These are phyloP conservation scores for Sardinella longiceps DNA, from an alignment of 2,797 vertebrate species.

Conservation along the genomic window DNA sequence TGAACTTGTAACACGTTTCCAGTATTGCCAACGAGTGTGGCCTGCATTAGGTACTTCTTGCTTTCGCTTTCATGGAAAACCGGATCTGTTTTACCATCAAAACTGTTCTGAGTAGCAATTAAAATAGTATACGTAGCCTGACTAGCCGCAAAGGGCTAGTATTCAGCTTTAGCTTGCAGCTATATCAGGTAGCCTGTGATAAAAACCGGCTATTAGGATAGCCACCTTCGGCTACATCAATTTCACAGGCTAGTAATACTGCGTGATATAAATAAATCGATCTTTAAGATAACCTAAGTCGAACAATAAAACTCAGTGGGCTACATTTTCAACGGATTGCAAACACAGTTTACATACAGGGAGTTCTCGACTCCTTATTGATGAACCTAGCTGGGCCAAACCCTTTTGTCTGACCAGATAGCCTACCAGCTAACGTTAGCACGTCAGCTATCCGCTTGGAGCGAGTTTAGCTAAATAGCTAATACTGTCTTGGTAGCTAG, in stretches of 20 bases:
- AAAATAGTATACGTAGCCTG: background rate
- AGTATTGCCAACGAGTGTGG: background rate
- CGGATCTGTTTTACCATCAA: background rate
- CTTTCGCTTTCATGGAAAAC: background rate
- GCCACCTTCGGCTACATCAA: background rate
- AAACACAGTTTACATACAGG: background rate
- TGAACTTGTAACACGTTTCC: background rate
- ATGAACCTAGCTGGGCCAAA: constrained; percentile 15
- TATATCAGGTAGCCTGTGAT: constrained; percentile 24
- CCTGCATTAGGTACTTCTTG: background rate
- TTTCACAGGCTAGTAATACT: background rate
- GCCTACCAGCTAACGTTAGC: constrained; percentile 9
- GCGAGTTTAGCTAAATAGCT: constrained; percentile 1
- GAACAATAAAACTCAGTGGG: background rate
- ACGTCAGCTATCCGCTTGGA: background rate
- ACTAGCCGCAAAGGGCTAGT: constrained; percentile 4
- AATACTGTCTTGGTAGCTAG: background rate
- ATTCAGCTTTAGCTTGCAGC: background rate
- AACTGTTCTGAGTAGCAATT: background rate
- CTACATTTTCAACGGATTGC: background rate
- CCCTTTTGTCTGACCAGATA: constrained; percentile 25
- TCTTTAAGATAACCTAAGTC: background rate
- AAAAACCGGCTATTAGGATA: constrained; percentile 17
- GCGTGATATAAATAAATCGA: background rate
- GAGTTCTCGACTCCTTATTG: constrained; percentile 8